Conservation (phyloP, 2,797 vertebrate genomes). For the Chelonia mydas region DNA sequence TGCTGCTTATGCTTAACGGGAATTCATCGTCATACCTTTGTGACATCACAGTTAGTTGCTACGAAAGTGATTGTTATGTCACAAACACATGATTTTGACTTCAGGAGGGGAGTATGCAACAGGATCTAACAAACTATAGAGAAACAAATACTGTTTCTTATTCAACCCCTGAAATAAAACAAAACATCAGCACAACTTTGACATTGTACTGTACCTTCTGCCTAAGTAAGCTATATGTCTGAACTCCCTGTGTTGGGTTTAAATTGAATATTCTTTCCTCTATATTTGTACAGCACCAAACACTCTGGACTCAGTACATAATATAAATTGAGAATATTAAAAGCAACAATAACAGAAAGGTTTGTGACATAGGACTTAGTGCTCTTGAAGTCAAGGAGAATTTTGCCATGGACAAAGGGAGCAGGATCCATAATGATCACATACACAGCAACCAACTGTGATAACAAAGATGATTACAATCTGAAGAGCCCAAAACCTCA, state of each 20-base stretch:
- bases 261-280: not conserved
- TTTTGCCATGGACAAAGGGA: not conserved
- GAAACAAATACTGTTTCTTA: not conserved
- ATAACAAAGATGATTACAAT: not conserved
- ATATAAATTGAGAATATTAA: not conserved
- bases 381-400: accelerated
- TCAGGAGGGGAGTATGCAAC: not conserved
- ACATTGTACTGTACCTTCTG: too few species aligned
- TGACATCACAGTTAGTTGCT: not conserved
- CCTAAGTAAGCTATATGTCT: too few species aligned
- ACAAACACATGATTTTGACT: not conserved
- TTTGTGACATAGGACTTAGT: not conserved
- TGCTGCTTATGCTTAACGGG: not conserved
- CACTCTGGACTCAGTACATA: not conserved
- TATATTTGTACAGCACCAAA: not conserved
- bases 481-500: not conserved
- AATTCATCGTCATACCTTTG: conserved; percentile 42
- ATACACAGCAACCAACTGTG: not conserved
- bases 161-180: not conserved
- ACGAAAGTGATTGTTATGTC: not conserved
- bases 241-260: not conserved
- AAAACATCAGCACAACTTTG: not conserved
- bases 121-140: not conserved
- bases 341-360: not conserved
- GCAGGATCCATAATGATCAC: not conserved